Evolutionary conservation across 2,797 vertebrate genomes (phyloP).

Genomic region (Thamnophis elegans): DNA sequence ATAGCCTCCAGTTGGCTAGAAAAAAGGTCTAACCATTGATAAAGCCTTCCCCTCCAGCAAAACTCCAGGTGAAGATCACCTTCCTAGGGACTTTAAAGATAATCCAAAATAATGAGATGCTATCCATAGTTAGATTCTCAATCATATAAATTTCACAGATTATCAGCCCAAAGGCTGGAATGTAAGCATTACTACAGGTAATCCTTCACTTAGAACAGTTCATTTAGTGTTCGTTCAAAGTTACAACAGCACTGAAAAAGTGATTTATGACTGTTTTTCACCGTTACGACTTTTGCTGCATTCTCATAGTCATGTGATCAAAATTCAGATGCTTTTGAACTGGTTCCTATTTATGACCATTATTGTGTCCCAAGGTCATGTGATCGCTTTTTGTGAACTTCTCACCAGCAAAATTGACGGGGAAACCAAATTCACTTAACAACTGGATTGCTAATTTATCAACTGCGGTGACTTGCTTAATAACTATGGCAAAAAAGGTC

Average conservation of each 20-base stretch:
- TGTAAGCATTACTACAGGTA: background rate
- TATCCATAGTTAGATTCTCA: background rate
- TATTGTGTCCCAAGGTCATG: background rate
- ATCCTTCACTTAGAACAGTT: too few species aligned
- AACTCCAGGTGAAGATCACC: background rate
- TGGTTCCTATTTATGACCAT: background rate
- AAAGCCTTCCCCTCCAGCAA: background rate
- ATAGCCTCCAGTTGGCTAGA: background rate
- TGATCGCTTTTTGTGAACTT: background rate
- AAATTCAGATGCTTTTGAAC: background rate
- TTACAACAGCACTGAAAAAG: too few species aligned
- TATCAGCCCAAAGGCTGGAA: background rate
- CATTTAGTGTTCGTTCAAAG: too few species aligned
- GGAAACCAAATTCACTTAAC: background rate
- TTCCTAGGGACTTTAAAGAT: background rate
- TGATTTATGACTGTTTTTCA: too few species aligned
- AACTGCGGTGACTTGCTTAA: background rate
- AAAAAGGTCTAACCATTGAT: background rate
- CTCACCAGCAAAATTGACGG: background rate
- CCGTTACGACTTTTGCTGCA: too few species aligned
- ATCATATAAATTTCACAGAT: background rate
- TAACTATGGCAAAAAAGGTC: background rate
- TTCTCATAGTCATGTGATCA: background rate
- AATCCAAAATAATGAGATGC: background rate
- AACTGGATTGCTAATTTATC: background rate